These are phyloP conservation scores for Eucera pruinosa DNA, from an alignment of 2,888 invertebrate species.

Conservation along the genomic window DNA sequence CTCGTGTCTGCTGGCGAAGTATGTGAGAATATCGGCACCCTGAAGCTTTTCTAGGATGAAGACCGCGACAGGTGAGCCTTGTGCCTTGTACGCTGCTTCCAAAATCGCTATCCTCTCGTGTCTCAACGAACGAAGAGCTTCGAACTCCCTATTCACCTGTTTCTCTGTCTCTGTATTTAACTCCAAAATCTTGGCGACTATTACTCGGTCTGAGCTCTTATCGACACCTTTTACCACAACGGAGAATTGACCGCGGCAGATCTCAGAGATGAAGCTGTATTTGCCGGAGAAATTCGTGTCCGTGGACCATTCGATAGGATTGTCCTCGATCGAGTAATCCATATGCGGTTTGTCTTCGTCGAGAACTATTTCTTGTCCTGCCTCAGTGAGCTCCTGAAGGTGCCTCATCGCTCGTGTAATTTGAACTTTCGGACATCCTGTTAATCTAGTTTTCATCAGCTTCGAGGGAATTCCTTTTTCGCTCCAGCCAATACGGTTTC, in stretches of 20 bases:
- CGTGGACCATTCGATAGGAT: conserved; percentile 90
- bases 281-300: conserved; percentile 89
- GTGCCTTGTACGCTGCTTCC: conserved; percentile 89
- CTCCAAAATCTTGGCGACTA: conserved; percentile 94
- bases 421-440: conserved; percentile 90
- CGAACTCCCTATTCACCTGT: conserved; percentile 91
- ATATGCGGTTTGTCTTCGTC: conserved; percentile 88
- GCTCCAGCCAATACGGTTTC: conserved; percentile 97
- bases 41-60: conserved; percentile 93
- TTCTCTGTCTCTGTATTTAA: conserved; percentile 87
- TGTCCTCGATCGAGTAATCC: conserved; percentile 91
- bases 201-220: conserved; percentile 89
- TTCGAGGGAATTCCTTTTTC: conserved; percentile 94
- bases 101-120: conserved; percentile 95
- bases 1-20: conserved; percentile 94
- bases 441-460: conserved; percentile 89
- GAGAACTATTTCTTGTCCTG: conserved; percentile 89
- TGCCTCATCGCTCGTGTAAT: conserved; percentile 93
- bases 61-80: conserved; percentile 89
- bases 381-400: conserved; percentile 93
- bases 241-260: conserved; percentile 94
- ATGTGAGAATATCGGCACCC: conserved; percentile 96
- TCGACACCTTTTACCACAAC: conserved; percentile 93
- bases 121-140: conserved; percentile 91
- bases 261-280: conserved; percentile 94